Percentiles rank a stretch among this genome's conserved stretches.
These are phyloP conservation scores for Ridgeia piscesae DNA, from an alignment of 1,140 invertebrate genomes.

Conservation along the genomic window DNA sequence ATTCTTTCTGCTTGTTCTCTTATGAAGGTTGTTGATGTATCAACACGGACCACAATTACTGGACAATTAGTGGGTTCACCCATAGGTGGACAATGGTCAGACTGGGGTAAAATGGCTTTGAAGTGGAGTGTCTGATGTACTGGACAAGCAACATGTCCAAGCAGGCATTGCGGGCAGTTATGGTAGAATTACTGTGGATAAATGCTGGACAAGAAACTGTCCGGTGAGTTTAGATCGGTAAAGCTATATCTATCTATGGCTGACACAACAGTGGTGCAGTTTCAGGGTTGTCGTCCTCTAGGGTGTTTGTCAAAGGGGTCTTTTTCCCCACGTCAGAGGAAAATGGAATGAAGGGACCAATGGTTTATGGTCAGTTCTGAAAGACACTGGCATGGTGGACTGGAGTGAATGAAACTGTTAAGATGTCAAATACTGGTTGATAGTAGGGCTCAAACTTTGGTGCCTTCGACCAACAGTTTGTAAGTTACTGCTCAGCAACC, in stretches of 20 bases:
- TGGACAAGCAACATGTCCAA: not conserved
- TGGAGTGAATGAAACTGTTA: no score
- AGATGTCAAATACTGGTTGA: no score
- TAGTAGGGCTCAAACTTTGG: no score
- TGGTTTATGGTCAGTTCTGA: no score
- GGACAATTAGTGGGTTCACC: not conserved
- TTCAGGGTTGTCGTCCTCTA: no score
- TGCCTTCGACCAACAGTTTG: no score
- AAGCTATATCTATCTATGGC: not conserved
- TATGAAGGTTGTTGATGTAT: not conserved
- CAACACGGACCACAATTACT: not conserved
- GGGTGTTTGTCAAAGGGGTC: no score
- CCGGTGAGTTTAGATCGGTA: not conserved
- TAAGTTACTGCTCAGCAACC: no score
- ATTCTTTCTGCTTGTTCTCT: not conserved
- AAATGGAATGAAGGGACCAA: no score
- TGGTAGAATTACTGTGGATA: not conserved
- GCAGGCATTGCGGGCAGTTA: not conserved
- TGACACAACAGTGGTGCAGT: no score
- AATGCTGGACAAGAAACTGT: not conserved
- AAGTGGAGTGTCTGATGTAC: not conserved
- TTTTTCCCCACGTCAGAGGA: no score
- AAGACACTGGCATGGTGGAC: no score
- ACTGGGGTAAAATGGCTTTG: not conserved
- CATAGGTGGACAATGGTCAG: not conserved